A percentile compares a stretch with the other conserved stretches of the same genome.
Evolutionary conservation across 2,113 vertebrate species (phyloP).

Genomic region (Silurus asotus): DNA sequence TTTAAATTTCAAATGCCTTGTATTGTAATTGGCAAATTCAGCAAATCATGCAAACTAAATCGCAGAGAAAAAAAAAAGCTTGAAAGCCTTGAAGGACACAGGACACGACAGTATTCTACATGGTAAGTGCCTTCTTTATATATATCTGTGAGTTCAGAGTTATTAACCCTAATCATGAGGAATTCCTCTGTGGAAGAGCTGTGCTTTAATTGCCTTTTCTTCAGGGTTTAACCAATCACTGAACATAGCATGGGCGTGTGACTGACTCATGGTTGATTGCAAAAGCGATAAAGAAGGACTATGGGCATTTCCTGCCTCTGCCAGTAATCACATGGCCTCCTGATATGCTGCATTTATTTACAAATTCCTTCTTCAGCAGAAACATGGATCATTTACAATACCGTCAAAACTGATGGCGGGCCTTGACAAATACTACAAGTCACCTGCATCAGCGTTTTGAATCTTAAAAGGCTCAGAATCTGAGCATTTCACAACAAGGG

Average conservation of each 20-base stretch:
- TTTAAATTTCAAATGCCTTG: too few relatives aligned
- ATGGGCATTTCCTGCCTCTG: conserved; percentile 52
- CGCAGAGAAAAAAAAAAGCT: neutral
- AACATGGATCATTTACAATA: conserved; percentile 65
- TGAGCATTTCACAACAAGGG: neutral
- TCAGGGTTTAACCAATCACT: conserved; percentile 48
- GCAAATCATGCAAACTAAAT: neutral
- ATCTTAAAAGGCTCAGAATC: neutral
- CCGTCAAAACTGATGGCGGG: conserved; percentile 55
- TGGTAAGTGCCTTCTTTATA: neutral
- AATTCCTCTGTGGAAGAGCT: conserved; percentile 39
- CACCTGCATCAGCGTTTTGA: neutral
- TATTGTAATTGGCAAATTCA: neutral
- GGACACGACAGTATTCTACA: neutral
- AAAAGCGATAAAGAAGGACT: conserved; percentile 46
- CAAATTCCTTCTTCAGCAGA: conserved; percentile 60
- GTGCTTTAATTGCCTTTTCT: conserved; percentile 45
- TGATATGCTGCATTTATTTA: conserved; percentile 57
- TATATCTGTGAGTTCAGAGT: conserved; percentile 7
- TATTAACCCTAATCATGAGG: conserved; percentile 32
- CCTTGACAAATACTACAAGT: neutral
- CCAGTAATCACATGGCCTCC: conserved; percentile 48
- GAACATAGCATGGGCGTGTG: conserved; percentile 53
- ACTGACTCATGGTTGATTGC: conserved; percentile 58
- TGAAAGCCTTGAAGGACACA: neutral